phyloP scores from a whole-genome alignment of 2,113 vertebrate genomes.

The Procavia capensis region DNA sequence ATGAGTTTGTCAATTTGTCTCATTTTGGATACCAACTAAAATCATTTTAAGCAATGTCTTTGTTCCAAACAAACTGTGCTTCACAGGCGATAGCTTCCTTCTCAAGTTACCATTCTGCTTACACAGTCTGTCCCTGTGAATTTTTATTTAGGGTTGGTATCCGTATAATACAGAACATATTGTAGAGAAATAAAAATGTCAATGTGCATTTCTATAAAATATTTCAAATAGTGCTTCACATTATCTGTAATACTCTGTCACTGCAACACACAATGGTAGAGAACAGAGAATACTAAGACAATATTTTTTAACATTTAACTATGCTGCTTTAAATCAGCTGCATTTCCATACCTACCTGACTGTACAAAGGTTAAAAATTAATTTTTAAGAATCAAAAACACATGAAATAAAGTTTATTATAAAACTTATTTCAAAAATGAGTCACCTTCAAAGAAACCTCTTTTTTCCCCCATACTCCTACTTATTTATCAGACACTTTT shows the following conservation, averaged over 20 bases:
- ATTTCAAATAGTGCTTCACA: background rate
- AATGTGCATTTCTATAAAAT: conserved; percentile 11
- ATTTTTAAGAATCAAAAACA: background rate
- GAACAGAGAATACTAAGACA: background rate
- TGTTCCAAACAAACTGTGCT: conserved; percentile 56
- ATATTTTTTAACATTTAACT: conserved; percentile 20
- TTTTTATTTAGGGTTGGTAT: conserved; percentile 24
- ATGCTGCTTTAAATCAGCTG: background rate
- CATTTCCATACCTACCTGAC: background rate
- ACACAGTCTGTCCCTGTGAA: conserved; percentile 55
- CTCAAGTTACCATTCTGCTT: conserved; percentile 17
- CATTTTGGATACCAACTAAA: conserved; percentile 45
- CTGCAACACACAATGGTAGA: background rate
- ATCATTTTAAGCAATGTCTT: conserved; percentile 57
- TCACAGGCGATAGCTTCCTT: conserved; percentile 51
- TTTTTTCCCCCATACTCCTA: background rate
- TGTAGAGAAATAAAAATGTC: conserved; percentile 27
- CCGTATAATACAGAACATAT: background rate
- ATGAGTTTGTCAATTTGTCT: conserved; percentile 13
- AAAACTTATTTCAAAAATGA: conserved; percentile 33
- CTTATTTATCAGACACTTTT: background rate
- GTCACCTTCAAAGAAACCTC: background rate
- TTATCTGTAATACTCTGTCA: background rate
- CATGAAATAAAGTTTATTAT: background rate
- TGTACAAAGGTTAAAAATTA: background rate